phyloP scores from a whole-genome alignment of 1,140 invertebrate species.

The Scylla paramamosain region DNA sequence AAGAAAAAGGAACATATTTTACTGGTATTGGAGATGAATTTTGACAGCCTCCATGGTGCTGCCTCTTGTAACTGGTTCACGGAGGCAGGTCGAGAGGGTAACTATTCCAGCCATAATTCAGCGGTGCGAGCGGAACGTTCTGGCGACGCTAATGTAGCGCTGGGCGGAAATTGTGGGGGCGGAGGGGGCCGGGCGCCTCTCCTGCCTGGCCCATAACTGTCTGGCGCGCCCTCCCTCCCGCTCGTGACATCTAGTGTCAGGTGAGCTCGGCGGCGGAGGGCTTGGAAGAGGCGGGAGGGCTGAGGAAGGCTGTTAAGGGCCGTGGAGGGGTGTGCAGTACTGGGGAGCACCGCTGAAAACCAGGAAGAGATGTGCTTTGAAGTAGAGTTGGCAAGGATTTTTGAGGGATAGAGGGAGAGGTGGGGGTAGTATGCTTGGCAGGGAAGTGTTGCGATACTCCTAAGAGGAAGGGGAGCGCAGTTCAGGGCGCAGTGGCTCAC shows the following conservation, averaged over 20 bases:
- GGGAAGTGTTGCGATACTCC: background rate
- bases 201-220: constrained; percentile 58
- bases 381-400: background rate
- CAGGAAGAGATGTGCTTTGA: background rate
- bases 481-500: too few species aligned
- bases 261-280: background rate
- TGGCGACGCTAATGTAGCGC: constrained; percentile 41
- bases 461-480: too few species aligned
- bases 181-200: constrained; percentile 17
- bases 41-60: background rate
- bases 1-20: background rate
- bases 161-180: constrained; percentile 61
- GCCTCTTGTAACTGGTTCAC: background rate
- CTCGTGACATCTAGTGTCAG: constrained; percentile 45
- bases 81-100: background rate
- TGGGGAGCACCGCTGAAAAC: background rate
- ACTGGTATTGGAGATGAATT: background rate
- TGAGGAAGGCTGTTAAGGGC: background rate
- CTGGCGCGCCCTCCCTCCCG: constrained; percentile 32
- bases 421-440: background rate
- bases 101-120: constrained; percentile 55
- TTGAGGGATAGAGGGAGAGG: background rate
- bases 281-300: constrained; percentile 14
- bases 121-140: constrained; percentile 31
- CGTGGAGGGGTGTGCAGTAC: background rate